A percentile compares a stretch with the other conserved stretches of the same genome.
Evolutionary conservation across 2,888 invertebrate species (phyloP).

Genomic region (Melitaea athalia): DNA sequence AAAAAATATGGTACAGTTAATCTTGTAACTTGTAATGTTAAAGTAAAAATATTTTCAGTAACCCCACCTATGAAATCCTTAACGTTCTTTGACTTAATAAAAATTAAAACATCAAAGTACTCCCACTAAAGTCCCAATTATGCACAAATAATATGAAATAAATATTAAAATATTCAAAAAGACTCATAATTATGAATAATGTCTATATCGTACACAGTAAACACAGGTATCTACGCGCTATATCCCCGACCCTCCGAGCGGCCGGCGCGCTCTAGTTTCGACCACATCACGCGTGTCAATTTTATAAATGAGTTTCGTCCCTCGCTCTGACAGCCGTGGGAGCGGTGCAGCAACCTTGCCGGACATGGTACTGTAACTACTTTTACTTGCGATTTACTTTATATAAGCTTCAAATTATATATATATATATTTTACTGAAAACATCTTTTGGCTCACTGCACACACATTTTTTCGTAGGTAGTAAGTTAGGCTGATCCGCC

Average conservation of each 20-base stretch:
- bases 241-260: constrained; percentile 18
- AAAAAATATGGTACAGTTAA: too few relatives aligned
- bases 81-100: too few relatives aligned
- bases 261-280: constrained; percentile 50
- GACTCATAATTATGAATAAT: constrained; percentile 5
- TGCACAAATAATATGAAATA: not conserved
- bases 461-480: too few relatives aligned
- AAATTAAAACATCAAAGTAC: not conserved
- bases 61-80: too few relatives aligned
- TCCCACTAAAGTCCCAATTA: too few relatives aligned
- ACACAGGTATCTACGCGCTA: constrained; percentile 9
- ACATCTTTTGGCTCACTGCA: too few relatives aligned
- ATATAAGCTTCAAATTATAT: not conserved
- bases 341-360: constrained; percentile 30
- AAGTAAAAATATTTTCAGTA: too few relatives aligned
- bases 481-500: too few relatives aligned
- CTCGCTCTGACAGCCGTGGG: constrained; percentile 63
- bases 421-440: too few relatives aligned
- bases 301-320: constrained; percentile 63
- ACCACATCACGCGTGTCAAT: constrained; percentile 60
- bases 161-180: not conserved
- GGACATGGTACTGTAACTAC: not conserved
- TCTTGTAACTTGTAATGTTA: too few relatives aligned
- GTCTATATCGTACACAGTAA: constrained; percentile 6
- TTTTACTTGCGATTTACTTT: not conserved